Percentiles rank a stretch among this genome's conserved stretches.
phyloP scores from a whole-genome alignment of 2,113 vertebrate species.

The Nymphicus hollandicus region DNA sequence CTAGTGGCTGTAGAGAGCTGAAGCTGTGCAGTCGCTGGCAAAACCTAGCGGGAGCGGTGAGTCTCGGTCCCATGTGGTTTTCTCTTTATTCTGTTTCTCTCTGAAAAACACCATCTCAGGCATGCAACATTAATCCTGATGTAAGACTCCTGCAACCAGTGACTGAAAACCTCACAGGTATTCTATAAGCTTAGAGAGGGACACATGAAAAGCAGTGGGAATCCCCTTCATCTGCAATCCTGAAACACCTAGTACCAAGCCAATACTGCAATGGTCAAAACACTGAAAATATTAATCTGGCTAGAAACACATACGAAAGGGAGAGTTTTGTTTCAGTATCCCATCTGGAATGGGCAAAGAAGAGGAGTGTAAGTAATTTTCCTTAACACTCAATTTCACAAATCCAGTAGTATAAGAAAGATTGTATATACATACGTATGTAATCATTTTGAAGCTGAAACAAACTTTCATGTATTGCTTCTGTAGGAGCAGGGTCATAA shows the following conservation, averaged over 20 bases:
- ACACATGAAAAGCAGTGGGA: not conserved
- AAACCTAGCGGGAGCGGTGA: not conserved
- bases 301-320: not conserved
- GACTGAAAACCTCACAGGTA: not conserved
- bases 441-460: not conserved
- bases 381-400: not conserved
- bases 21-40: not conserved
- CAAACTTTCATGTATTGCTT: rapidly evolving
- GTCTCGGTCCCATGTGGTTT: not conserved
- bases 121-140: not conserved
- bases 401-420: not conserved
- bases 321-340: not conserved
- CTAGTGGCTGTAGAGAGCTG: not conserved
- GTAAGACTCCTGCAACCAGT: not conserved
- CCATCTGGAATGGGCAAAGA: not conserved
- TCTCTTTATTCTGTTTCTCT: not conserved
- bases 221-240: not conserved
- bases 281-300: not conserved
- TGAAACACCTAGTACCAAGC: not conserved
- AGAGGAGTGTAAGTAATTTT: not conserved
- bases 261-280: not conserved
- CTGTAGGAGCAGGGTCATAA: not conserved
- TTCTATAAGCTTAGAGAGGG: not conserved
- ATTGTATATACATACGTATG: not conserved
- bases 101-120: not conserved